Percentiles rank a stretch among this genome's conserved stretches.
Evolutionary conservation across 2,113 vertebrate genomes (phyloP).

Genomic region (Ctenomys sociabilis): DNA sequence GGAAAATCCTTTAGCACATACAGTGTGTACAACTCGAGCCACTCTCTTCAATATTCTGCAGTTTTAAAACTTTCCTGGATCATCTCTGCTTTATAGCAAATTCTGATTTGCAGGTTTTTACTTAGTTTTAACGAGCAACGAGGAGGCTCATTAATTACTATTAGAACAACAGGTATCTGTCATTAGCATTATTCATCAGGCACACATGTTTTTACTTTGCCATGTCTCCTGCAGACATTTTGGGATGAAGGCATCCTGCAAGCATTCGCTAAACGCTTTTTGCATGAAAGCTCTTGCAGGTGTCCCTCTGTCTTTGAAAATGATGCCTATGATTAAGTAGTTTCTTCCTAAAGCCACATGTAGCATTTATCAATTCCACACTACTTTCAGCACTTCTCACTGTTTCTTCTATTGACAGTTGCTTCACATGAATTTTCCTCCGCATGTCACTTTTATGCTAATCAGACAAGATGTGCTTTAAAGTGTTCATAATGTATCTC

Average conservation of each 20-base stretch:
- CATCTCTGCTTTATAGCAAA: not conserved
- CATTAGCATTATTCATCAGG: not conserved
- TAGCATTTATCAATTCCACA: not conserved
- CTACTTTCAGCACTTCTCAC: not conserved
- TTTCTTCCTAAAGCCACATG: not conserved
- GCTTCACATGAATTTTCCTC: not conserved
- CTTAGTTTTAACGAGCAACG: not conserved
- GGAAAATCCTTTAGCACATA: not conserved
- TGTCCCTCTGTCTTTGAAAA: not conserved
- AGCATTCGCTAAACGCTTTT: not conserved
- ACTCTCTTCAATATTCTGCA: not conserved
- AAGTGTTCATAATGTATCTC: not conserved
- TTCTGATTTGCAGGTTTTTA: not conserved
- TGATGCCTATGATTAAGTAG: not conserved
- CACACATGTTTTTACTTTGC: not conserved
- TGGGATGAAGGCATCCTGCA: not conserved
- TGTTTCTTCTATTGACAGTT: not conserved
- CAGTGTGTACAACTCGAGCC: not conserved
- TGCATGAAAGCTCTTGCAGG: not conserved
- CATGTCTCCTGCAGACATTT: not conserved
- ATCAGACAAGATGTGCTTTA: not conserved
- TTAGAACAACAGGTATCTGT: too few species aligned
- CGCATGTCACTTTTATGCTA: not conserved
- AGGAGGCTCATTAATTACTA: not conserved
- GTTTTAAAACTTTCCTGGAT: constrained; percentile 3